Evolutionary conservation across 1,140 invertebrate species (phyloP).

Genomic region (Cydia amplana): DNA sequence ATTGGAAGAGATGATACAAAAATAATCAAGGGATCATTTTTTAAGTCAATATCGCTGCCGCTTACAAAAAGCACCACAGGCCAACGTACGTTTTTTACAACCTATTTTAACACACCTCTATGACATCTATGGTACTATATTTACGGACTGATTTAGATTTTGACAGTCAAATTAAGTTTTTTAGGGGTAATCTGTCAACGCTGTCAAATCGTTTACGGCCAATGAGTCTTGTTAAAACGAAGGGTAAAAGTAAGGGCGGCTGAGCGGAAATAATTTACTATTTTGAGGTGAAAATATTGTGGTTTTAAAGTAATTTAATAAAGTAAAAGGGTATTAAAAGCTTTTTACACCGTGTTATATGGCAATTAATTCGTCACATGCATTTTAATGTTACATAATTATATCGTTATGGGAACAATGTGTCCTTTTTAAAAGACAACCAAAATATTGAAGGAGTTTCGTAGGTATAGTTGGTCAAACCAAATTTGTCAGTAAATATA

Average conservation of each 20-base stretch:
- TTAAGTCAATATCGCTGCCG: slow-evolving; percentile 10
- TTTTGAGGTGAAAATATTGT: slow-evolving; percentile 19
- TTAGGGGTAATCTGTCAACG: slow-evolving; percentile 31
- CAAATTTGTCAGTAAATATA: too few species aligned
- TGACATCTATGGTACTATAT: slow-evolving; percentile 24
- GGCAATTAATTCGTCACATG: background rate
- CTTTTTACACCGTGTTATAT: background rate
- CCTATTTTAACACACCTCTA: slow-evolving; percentile 24
- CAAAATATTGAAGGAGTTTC: too few species aligned
- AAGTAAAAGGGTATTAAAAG: background rate
- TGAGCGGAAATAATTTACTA: slow-evolving; percentile 12
- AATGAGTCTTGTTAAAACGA: slow-evolving; percentile 1
- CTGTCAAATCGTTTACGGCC: slow-evolving; percentile 30
- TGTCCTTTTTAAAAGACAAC: too few species aligned
- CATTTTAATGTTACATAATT: slow-evolving; percentile 1
- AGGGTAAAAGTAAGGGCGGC: slow-evolving; percentile 13
- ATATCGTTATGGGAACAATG: background rate
- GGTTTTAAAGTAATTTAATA: background rate
- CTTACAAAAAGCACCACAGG: background rate
- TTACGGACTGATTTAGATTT: slow-evolving; percentile 29
- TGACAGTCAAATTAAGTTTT: slow-evolving; percentile 32
- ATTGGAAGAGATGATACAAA: too few species aligned
- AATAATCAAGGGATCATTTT: background rate
- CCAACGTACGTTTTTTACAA: background rate
- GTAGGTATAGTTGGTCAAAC: too few species aligned